Percentiles rank a stretch among this genome's conserved stretches.
phyloP scores from a whole-genome alignment of 2,797 vertebrate genomes.

The Phataginus tetradactyla region DNA sequence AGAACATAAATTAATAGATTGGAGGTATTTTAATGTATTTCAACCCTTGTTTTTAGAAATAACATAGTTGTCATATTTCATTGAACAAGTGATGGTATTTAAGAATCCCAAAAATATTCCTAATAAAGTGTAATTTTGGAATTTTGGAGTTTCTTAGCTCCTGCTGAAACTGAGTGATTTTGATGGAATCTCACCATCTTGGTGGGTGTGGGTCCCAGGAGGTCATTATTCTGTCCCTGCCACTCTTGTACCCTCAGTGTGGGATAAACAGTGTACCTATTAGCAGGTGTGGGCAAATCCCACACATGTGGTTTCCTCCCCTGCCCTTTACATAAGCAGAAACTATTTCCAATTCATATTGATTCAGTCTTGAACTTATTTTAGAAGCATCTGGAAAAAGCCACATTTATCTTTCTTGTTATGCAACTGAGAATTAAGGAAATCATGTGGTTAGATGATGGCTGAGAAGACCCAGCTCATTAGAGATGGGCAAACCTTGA shows the following conservation, averaged over 20 bases:
- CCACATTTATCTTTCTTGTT: slow-evolving; percentile 71
- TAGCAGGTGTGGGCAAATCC: slow-evolving; percentile 59
- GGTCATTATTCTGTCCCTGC: neutral
- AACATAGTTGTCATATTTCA: slow-evolving; percentile 42
- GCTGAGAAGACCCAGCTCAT: slow-evolving; percentile 64
- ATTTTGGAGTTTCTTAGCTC: neutral
- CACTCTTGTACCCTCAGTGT: neutral
- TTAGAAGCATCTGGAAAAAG: slow-evolving; percentile 68
- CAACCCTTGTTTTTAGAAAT: slow-evolving; percentile 58
- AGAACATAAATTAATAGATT: neutral
- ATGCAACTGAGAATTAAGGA: slow-evolving; percentile 74
- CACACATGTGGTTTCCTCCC: slow-evolving; percentile 16
- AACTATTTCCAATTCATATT: slow-evolving; percentile 66
- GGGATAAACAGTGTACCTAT: neutral
- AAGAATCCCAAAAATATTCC: slow-evolving; percentile 28
- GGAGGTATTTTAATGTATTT: neutral
- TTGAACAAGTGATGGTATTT: slow-evolving; percentile 7
- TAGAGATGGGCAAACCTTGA: slow-evolving; percentile 68
- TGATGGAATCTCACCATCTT: neutral
- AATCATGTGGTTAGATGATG: slow-evolving; percentile 60
- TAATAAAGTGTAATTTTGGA: neutral
- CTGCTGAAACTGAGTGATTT: neutral
- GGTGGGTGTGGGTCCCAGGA: neutral
- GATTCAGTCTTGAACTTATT: slow-evolving; percentile 71
- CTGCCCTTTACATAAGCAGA: slow-evolving; percentile 19